A percentile compares a stretch with the other conserved stretches of the same genome.
These are phyloP conservation scores for Dione vanillae DNA, from an alignment of 2,888 invertebrate species.

Conservation along the genomic window DNA sequence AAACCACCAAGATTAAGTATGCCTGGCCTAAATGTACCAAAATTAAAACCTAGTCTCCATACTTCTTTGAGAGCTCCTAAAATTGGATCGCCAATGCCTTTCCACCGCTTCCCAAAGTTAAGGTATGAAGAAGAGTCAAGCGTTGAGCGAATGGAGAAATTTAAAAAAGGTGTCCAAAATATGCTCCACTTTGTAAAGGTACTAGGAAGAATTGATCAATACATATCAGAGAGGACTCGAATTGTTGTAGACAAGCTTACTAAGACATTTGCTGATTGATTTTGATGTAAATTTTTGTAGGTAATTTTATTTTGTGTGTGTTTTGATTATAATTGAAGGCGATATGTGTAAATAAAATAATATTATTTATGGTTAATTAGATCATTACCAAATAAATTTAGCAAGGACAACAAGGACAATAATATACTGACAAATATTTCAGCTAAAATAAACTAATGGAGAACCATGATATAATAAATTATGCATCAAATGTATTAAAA, in stretches of 20 bases:
- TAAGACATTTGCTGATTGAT: constrained; percentile 66
- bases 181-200: constrained; percentile 76
- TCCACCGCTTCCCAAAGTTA: constrained; percentile 48
- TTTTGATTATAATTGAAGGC: background rate
- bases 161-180: constrained; percentile 76
- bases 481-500: too few species aligned
- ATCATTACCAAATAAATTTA: background rate
- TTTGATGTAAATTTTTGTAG: background rate
- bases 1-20: constrained; percentile 61
- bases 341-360: background rate
- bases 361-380: background rate
- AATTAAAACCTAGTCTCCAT: constrained; percentile 46
- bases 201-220: constrained; percentile 72
- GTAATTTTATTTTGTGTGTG: background rate
- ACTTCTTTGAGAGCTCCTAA: constrained; percentile 56
- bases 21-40: constrained; percentile 63
- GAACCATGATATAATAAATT: too few species aligned
- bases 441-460: too few species aligned
- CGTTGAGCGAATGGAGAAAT: constrained; percentile 72
- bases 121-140: constrained; percentile 66
- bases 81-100: constrained; percentile 59
- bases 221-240: constrained; percentile 72
- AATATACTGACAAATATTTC: background rate
- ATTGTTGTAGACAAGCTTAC: constrained; percentile 73
- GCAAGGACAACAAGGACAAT: background rate